These are phyloP conservation scores for Lasioglossum marginatum DNA, from an alignment of 2,888 invertebrate genomes.

Conservation along the genomic window DNA sequence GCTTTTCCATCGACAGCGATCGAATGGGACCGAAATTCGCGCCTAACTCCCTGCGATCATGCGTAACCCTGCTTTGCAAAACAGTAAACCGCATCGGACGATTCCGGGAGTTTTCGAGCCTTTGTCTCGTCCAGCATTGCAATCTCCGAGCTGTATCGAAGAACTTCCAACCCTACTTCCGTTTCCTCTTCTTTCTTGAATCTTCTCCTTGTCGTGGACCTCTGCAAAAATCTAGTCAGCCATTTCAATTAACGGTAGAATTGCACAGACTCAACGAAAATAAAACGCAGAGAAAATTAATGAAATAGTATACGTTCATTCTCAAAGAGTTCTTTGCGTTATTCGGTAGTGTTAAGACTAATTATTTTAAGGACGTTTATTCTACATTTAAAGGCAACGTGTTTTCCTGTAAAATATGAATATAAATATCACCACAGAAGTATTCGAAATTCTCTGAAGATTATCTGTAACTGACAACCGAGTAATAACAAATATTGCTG, in stretches of 20 bases:
- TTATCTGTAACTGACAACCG: not conserved
- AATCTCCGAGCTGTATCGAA: constrained; percentile 37
- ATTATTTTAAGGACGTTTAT: too few species aligned
- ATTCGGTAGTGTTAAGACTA: too few species aligned
- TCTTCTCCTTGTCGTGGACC: not conserved
- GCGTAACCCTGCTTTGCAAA: constrained; percentile 25
- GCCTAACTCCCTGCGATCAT: constrained; percentile 10
- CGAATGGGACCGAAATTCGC: not conserved
- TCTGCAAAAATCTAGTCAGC: not conserved
- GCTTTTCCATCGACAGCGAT: not conserved
- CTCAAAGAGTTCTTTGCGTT: too few species aligned
- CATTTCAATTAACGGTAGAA: not conserved
- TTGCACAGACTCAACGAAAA: not conserved
- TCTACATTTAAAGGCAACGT: too few species aligned
- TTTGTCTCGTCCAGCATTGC: constrained; percentile 35
- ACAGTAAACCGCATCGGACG: constrained; percentile 28
- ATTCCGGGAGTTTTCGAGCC: constrained; percentile 38
- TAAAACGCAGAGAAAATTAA: not conserved
- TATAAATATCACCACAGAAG: too few species aligned
- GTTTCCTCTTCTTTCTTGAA: not conserved
- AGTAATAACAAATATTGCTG: not conserved
- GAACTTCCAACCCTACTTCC: not conserved
- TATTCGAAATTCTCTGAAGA: too few species aligned
- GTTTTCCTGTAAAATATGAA: too few species aligned
- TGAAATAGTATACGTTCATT: too few species aligned